A percentile compares a stretch with the other conserved stretches of the same genome.
Conservation (phyloP, 1,140 invertebrate genomes). For the Polypedilum vanderplanki region DNA sequence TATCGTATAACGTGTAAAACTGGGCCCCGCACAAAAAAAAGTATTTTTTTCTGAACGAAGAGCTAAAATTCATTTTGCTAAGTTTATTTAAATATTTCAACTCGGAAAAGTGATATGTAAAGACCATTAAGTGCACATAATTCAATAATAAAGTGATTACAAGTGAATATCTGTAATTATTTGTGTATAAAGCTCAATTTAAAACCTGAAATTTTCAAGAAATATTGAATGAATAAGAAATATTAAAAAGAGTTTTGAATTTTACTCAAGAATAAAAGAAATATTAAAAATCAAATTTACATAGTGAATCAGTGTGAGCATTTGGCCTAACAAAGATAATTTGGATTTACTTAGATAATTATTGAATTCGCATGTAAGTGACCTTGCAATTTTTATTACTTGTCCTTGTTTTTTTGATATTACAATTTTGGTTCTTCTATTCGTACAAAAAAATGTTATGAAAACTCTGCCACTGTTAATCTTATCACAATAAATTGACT, state of each 20-base stretch:
- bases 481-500: no score
- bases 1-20: no score
- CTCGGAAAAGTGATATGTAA: constrained; percentile 1
- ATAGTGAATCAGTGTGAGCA: not conserved
- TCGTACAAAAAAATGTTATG: no score
- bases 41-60: not conserved
- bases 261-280: not conserved
- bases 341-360: no score
- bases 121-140: not conserved
- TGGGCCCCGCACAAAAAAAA: not conserved
- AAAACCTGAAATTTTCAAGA: not conserved
- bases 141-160: not conserved
- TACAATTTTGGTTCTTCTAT: no score
- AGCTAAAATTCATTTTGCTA: not conserved
- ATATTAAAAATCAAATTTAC: not conserved
- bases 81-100: not conserved
- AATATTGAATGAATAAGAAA: not conserved
- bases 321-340: not conserved
- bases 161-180: not conserved
- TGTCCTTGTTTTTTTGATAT: no score
- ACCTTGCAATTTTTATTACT: no score
- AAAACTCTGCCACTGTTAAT: no score
- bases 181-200: not conserved
- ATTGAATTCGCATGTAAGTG: no score
- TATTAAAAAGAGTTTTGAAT: not conserved